Evolutionary conservation across 1,140 invertebrate genomes (phyloP).

Genomic region (Drosophila willistoni): DNA sequence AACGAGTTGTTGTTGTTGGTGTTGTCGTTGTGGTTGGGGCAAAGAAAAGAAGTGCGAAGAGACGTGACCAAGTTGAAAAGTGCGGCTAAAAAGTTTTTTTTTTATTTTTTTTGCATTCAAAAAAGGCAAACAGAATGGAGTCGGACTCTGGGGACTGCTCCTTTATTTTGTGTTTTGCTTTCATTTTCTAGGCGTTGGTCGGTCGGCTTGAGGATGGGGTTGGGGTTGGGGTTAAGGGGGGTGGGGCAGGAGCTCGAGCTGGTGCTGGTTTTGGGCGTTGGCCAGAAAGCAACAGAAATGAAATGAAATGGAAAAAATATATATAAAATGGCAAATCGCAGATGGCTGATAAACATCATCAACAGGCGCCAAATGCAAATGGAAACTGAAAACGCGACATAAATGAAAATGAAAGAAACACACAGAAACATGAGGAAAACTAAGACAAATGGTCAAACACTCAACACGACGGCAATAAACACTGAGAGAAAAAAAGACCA

Average conservation of each 20-base stretch:
- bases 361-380: conserved; percentile 24
- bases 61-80: conserved; percentile 30
- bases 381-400: conserved; percentile 8
- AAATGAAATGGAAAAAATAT: conserved; percentile 14
- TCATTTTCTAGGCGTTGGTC: conserved; percentile 71
- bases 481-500: background rate
- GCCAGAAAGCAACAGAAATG: conserved; percentile 21
- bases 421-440: conserved; percentile 3
- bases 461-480: background rate
- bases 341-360: conserved; percentile 73
- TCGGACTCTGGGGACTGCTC: conserved; percentile 23
- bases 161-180: conserved; percentile 30
- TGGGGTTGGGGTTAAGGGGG: background rate
- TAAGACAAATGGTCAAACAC: conserved; percentile 2
- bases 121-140: conserved; percentile 44
- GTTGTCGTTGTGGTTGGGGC: background rate
- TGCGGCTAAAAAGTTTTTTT: conserved; percentile 17
- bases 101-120: conserved; percentile 45
- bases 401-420: conserved; percentile 18
- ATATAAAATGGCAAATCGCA: conserved; percentile 54
- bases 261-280: conserved; percentile 44
- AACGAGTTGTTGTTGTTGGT: background rate
- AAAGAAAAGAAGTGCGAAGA: background rate
- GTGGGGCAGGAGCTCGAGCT: background rate
- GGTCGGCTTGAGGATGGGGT: background rate